Base-by-base conservation (phyloP, 2,797 vertebrate genomes). In the Spondyliosoma cantharus region DNA sequence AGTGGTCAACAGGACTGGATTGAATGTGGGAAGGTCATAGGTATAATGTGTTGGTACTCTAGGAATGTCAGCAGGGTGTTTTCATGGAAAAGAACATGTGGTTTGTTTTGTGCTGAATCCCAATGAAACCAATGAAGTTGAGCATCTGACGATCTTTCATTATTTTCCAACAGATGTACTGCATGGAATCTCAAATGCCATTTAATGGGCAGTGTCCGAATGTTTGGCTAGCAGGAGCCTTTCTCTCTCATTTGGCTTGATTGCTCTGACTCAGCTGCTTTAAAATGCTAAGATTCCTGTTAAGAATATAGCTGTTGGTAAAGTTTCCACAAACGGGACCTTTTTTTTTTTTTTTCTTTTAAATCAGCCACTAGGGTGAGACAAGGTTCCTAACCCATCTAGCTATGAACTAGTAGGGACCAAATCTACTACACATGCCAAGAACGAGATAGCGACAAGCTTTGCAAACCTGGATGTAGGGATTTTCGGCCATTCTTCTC, bases 51-150 rank as follows among this genome's bases (percentile, higher is more conserved):
- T 71, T 68, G 50, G 16, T 57, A 52, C 72, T 76, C 8, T 0
- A 69, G 59, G 54, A 66, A 84, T 81, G 81, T 57, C 74, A 56
- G 49, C 20, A 17, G 45, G 67, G 61, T 48, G 46, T 54, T 58
- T 58, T n/a, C 1, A 12, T 61, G 29, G 78, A 60, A 42, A 42
- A 68, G 24, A 65, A 32, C 43, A 37, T 59, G 29, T 45, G 54
- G 49, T 57, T 69, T 3, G 8, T 52, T 46, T 48, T 13, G 29
- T 54, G 25, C 46, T 22, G 19, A 46, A 61, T 58, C 53, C 24
- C 4, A 4, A 20, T 53, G 12, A 52, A 58, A 63, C 53, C 45
- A 48, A n/a, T 22, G 46, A 61, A 13, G 20, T 45, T 22, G 16
- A 52, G 27, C 16, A 9, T 58, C 14, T 49, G n/a, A 22, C 42